Evolutionary conservation across 2,888 invertebrate genomes (phyloP).

Genomic region (Thecophora atra): DNA sequence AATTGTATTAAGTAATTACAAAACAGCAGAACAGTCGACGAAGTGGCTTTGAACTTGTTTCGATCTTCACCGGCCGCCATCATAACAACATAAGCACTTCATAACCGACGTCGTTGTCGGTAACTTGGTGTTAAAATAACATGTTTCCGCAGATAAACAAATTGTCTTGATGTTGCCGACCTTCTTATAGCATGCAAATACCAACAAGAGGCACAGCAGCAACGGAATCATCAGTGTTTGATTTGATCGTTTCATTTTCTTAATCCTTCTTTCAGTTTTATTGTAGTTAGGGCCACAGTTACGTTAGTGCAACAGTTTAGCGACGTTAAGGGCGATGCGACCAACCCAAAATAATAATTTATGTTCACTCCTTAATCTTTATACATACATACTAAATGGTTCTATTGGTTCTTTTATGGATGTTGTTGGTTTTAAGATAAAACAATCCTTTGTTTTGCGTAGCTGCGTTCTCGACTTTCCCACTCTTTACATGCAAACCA

Average conservation of each 20-base stretch:
- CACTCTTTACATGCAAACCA: too few species aligned
- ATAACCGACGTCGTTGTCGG: slow-evolving; percentile 7
- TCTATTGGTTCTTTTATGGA: neutral
- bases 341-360: too few species aligned
- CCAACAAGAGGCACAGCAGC: neutral
- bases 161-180: slow-evolving; percentile 5
- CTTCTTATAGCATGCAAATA: neutral
- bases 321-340: too few species aligned
- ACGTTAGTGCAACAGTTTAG: too few species aligned
- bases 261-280: too few species aligned
- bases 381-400: neutral
- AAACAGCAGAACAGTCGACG: too few species aligned
- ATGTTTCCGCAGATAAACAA: neutral
- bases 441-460: neutral
- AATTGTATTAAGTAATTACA: neutral
- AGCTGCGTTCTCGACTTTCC: neutral
- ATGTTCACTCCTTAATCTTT: too few species aligned
- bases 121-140: slow-evolving; percentile 20
- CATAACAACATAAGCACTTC: slow-evolving; percentile 18
- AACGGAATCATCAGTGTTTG: too few species aligned
- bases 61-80: neutral
- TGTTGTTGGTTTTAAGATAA: neutral
- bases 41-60: too few species aligned
- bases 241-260: too few species aligned
- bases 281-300: too few species aligned